phyloP scores from a whole-genome alignment of 2,888 invertebrate species.

The Myopa tessellatipennis region DNA sequence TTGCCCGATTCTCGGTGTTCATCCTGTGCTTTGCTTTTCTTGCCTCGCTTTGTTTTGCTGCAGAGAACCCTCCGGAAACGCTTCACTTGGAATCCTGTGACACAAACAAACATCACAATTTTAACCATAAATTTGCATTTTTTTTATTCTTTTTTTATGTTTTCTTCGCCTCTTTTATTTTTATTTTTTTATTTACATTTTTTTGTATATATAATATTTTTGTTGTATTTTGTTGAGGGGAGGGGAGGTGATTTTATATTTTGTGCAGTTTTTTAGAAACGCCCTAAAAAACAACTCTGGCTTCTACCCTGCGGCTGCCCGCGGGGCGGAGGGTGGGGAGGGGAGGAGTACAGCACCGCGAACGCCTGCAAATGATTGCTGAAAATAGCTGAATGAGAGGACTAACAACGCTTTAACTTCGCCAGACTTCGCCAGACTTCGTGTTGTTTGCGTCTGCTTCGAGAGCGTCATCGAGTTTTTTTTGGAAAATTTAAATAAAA shows the following conservation, averaged over 20 bases:
- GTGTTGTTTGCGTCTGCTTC: neutral
- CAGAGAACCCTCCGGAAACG: neutral
- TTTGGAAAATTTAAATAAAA: constrained; percentile 42
- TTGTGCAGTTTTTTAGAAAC: neutral
- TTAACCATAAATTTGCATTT: constrained; percentile 46
- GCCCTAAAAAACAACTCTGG: constrained; percentile 8
- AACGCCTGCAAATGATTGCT: neutral
- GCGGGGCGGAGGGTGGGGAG: too few relatives aligned
- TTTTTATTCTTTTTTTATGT: constrained; percentile 6
- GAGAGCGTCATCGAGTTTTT: constrained; percentile 9
- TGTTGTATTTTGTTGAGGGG: too few relatives aligned
- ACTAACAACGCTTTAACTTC: too few relatives aligned
- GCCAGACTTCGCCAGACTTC: too few relatives aligned
- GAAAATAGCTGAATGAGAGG: neutral
- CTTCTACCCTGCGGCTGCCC: neutral
- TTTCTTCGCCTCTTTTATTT: neutral
- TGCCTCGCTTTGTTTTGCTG: neutral
- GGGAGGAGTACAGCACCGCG: neutral
- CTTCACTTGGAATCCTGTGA: constrained; percentile 28
- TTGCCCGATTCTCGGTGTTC: neutral
- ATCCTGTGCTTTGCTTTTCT: neutral
- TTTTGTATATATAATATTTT: neutral
- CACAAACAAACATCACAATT: constrained; percentile 42
- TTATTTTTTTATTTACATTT: constrained; percentile 5
- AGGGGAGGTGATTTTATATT: neutral